These are phyloP conservation scores for Cydia amplana DNA, from an alignment of 1,140 invertebrate species.

Conservation along the genomic window DNA sequence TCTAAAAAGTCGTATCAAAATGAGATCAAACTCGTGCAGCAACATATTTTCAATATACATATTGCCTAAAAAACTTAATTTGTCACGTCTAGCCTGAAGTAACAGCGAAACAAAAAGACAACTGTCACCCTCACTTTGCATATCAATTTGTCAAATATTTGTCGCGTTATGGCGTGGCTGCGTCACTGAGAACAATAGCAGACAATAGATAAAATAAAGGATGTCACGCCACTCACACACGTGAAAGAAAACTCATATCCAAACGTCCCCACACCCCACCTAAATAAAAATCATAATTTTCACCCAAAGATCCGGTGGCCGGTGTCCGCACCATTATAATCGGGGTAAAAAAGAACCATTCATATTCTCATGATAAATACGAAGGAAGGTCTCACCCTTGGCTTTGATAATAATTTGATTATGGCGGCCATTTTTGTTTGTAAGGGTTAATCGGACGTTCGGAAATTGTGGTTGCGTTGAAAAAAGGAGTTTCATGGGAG, in stretches of 20 bases:
- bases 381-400: constrained; percentile 35
- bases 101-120: too few relatives aligned
- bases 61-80: too few relatives aligned
- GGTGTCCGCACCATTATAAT: constrained; percentile 26
- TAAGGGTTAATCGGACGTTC: constrained; percentile 41
- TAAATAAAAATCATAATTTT: constrained; percentile 10
- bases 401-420: constrained; percentile 45
- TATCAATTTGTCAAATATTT: too few relatives aligned
- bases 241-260: constrained; percentile 13
- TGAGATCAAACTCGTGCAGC: too few relatives aligned
- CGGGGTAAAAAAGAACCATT: constrained; percentile 35
- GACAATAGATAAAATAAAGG: constrained; percentile 15
- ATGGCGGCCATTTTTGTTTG: constrained; percentile 38
- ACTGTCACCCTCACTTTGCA: too few relatives aligned
- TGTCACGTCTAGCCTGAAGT: too few relatives aligned
- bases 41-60: too few relatives aligned
- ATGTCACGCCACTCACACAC: constrained; percentile 4
- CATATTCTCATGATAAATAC: constrained; percentile 42
- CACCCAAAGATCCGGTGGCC: constrained; percentile 19
- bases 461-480: constrained; percentile 41
- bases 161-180: too few relatives aligned
- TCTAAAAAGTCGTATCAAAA: too few relatives aligned
- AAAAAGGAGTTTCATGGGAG: not conserved
- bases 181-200: too few relatives aligned
- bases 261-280: not conserved